Evolutionary conservation across 2,888 invertebrate genomes (phyloP).

Genomic region (Xestoiulus laeticollis): DNA sequence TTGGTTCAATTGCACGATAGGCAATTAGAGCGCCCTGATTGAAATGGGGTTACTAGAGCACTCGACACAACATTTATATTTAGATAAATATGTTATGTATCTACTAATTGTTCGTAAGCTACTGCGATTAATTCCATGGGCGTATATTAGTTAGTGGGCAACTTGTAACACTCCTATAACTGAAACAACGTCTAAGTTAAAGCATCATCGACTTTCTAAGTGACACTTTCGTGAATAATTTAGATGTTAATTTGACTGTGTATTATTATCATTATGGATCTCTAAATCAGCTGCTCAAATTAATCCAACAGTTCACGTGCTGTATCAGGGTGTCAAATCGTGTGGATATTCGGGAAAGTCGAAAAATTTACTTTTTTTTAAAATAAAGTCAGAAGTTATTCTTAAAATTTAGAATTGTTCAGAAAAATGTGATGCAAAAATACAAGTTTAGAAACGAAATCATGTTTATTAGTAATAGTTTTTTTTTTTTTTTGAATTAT

Average conservation of each 20-base stretch:
- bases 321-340: not conserved
- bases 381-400: no score
- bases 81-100: not conserved
- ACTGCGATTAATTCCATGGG: no score
- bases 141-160: not conserved
- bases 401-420: no score
- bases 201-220: not conserved
- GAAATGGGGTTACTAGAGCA: constrained; percentile 38
- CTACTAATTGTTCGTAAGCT: no score
- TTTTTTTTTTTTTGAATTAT: no score
- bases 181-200: not conserved
- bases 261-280: not conserved
- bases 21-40: not conserved
- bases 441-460: no score
- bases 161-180: not conserved
- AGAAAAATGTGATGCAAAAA: no score
- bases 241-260: not conserved
- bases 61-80: not conserved
- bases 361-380: no score
- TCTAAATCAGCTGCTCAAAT: not conserved
- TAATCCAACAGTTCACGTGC: no score
- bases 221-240: not conserved
- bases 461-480: no score
- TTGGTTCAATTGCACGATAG: constrained; percentile 12
- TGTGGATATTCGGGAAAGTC: not conserved